Evolutionary conservation across 2,797 vertebrate genomes (phyloP).

Genomic region (Ctenosaura bakeri): DNA sequence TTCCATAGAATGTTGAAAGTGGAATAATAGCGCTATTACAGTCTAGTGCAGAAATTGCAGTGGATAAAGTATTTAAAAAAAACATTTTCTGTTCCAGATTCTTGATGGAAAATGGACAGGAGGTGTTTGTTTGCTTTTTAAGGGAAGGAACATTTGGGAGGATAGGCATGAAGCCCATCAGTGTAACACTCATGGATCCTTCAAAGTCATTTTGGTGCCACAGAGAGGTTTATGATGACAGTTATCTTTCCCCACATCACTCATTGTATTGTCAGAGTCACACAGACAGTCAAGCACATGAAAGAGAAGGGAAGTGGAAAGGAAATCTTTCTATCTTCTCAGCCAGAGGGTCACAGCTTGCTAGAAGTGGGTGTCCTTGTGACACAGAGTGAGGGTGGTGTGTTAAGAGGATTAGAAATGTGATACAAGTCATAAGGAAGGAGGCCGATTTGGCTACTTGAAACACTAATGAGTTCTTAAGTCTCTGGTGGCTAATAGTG

Average conservation of each 20-base stretch:
- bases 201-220: neutral
- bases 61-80: neutral
- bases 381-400: neutral
- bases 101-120: neutral
- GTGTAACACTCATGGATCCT: neutral
- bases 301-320: slow-evolving; percentile 1
- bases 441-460: neutral
- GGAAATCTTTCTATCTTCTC: slow-evolving; percentile 12
- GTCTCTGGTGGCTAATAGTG: slow-evolving; percentile 41
- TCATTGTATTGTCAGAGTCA: slow-evolving; percentile 1
- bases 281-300: slow-evolving; percentile 8
- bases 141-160: neutral
- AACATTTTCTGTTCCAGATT: neutral
- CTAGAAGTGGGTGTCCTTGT: neutral
- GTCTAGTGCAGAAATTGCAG: neutral
- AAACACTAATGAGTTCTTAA: slow-evolving; percentile 35
- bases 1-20: too few species aligned
- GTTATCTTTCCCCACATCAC: neutral
- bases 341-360: slow-evolving; percentile 13
- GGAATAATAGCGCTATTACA: too few species aligned
- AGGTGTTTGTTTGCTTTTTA: neutral
- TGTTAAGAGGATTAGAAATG: neutral
- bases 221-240: slow-evolving; percentile 2
- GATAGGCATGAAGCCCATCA: neutral
- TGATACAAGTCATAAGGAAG: slow-evolving; percentile 1